Percentiles rank a stretch among this genome's conserved stretches.
Evolutionary conservation across 2,113 vertebrate species (phyloP).

Genomic region (Dicaeum eximium): DNA sequence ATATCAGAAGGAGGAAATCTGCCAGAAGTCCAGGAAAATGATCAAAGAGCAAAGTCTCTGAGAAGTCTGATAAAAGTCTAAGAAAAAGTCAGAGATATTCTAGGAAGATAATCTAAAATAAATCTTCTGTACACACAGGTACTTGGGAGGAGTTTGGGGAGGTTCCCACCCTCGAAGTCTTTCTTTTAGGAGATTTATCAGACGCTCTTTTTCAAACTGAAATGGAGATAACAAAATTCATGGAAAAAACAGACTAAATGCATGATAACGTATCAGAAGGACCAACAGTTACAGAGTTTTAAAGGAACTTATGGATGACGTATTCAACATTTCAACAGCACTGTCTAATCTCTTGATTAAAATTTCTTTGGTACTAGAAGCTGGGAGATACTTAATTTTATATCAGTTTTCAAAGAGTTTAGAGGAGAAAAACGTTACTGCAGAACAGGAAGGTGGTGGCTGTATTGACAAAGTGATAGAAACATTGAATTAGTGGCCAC

Average conservation of each 20-base stretch:
- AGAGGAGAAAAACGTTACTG: neutral
- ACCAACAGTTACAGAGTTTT: neutral
- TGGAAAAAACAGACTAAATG: neutral
- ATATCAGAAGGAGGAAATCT: constrained; percentile 4
- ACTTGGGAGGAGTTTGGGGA: neutral
- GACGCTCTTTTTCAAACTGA: neutral
- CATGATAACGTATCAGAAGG: neutral
- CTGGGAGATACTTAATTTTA: neutral
- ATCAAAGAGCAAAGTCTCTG: constrained; percentile 5
- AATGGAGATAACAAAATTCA: neutral
- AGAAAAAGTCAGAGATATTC: neutral
- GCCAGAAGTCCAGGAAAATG: neutral
- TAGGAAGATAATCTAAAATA: neutral
- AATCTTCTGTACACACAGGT: neutral
- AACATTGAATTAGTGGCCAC: neutral
- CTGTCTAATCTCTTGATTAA: neutral
- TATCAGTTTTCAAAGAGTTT: neutral
- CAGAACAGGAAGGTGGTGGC: neutral
- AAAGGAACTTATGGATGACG: neutral
- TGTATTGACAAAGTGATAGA: neutral
- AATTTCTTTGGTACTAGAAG: neutral
- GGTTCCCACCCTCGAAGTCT: neutral
- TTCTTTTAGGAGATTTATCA: neutral
- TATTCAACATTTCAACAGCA: neutral
- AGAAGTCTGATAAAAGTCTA: neutral